Conservation (phyloP, 1,140 invertebrate species). For the Lasaia peninsularis region DNA sequence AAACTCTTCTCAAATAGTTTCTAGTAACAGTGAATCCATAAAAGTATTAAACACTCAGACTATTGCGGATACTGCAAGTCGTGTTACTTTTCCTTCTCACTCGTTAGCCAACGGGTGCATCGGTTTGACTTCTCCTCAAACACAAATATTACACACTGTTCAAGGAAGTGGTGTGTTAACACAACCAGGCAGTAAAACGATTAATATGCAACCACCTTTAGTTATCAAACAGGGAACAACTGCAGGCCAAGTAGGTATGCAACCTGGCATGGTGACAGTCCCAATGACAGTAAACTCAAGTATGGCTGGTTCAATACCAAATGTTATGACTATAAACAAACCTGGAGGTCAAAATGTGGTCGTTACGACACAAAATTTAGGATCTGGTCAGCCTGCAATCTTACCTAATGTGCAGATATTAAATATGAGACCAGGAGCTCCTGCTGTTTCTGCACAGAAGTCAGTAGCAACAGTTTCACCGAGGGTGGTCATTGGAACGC, state of each 20-base stretch:
- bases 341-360: conserved; percentile 74
- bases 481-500: conserved; percentile 87
- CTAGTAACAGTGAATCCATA: conserved; percentile 64
- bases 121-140: conserved; percentile 66
- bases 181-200: conserved; percentile 77
- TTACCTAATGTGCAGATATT: conserved; percentile 90
- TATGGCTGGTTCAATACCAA: conserved; percentile 64
- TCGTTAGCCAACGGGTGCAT: conserved; percentile 80
- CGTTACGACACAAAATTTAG: conserved; percentile 78
- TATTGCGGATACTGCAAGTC: conserved; percentile 53
- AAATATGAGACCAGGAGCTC: conserved; percentile 86
- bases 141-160: conserved; percentile 59
- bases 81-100: conserved; percentile 74
- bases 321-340: conserved; percentile 76
- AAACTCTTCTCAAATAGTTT: conserved; percentile 37
- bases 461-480: conserved; percentile 83
- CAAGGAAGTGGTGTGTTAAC: conserved; percentile 60
- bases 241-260: conserved; percentile 77
- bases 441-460: conserved; percentile 84
- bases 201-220: conserved; percentile 80
- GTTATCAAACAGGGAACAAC: conserved; percentile 83
- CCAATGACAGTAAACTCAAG: conserved; percentile 82
- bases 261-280: conserved; percentile 82
- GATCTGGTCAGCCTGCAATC: conserved; percentile 79
- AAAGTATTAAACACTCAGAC: conserved; percentile 77